Evolutionary conservation across 2,113 vertebrate species (phyloP).

Genomic region (Etia nguti): DNA sequence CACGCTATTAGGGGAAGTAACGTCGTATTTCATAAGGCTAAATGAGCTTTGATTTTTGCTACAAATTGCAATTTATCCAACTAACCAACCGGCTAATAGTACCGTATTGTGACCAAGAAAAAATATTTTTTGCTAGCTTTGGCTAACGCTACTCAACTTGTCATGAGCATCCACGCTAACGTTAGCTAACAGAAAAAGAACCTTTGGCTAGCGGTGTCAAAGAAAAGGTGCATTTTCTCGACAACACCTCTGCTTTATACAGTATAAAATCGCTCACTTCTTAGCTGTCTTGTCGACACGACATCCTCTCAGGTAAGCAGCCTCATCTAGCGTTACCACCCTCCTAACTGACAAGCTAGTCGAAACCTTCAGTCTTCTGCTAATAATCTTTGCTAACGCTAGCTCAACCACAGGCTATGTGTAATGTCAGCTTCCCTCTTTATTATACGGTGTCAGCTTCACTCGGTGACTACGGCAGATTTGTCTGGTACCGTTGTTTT

Average conservation of each 20-base stretch:
- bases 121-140: not conserved
- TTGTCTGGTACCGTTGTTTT: slow-evolving; percentile 41
- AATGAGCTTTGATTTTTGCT: not conserved
- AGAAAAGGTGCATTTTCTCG: not conserved
- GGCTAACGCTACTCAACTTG: slow-evolving; percentile 28
- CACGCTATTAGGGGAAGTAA: not conserved
- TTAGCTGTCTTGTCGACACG: not conserved
- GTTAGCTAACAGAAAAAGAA: not conserved
- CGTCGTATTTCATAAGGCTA: not conserved
- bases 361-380: not conserved
- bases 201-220: not conserved
- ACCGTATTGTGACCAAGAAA: not conserved
- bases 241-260: not conserved
- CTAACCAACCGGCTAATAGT: not conserved
- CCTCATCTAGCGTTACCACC: not conserved
- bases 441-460: not conserved
- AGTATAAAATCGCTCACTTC: not conserved
- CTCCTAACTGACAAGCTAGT: not conserved
- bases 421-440: not conserved
- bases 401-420: slow-evolving; percentile 7
- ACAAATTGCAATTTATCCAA: not conserved
- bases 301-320: not conserved
- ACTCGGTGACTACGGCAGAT: not conserved
- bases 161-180: slow-evolving; percentile 12
- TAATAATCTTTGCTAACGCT: slow-evolving; percentile 53